Evolutionary conservation across 2,797 vertebrate genomes (phyloP), one percentile per base, ranked within the genome.

Genomic region (Taenioides sp.): DNA sequence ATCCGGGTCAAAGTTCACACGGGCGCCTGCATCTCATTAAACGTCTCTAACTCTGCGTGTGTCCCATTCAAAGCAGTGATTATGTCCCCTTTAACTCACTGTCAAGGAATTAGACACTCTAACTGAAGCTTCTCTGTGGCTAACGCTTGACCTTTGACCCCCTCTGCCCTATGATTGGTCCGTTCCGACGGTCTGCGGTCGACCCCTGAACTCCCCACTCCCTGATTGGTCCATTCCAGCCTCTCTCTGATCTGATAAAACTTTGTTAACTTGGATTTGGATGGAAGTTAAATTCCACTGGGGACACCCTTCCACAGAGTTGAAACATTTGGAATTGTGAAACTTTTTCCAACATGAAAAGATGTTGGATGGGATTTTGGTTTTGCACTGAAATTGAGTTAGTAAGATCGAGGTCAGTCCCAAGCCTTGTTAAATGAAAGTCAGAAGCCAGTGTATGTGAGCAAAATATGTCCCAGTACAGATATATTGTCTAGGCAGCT

Each of bases 11-110:
- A 16, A 80, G 77, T 73, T 82, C 79, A 75, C 34, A 18, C n/a
- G 67, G 31, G 14, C 67, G 59, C 25, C 43, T 23, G 67, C 57
- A 60, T 25, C 71, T 83, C 76, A 81, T 83, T 84, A 82, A 77
- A 77, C 66, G 73, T 49, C 72, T n/a, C 62, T 50, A 65, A 47
- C 47, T 11, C 67, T 37, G 60, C 17, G 73, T 74, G 75, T 62
- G 78, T 40, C 16, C 64, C 23, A 25, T 16, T 65, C 64, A 65
- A 65, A 65, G 64, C 64, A 22, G 52, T 61, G 37, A 34, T 40
- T 69, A 64, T 55, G n/a, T 0, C 18, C 43, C 28, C n/a, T 2
- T 25, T 43, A 6, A 40, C 20, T 62, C 20, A 81, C 78, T 80
- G 78, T 69, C 37, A 65, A 27, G 58, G 37, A 70, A 63, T 76